phyloP scores from a whole-genome alignment of 2,113 vertebrate genomes.

The Aptenodytes forsteri region DNA sequence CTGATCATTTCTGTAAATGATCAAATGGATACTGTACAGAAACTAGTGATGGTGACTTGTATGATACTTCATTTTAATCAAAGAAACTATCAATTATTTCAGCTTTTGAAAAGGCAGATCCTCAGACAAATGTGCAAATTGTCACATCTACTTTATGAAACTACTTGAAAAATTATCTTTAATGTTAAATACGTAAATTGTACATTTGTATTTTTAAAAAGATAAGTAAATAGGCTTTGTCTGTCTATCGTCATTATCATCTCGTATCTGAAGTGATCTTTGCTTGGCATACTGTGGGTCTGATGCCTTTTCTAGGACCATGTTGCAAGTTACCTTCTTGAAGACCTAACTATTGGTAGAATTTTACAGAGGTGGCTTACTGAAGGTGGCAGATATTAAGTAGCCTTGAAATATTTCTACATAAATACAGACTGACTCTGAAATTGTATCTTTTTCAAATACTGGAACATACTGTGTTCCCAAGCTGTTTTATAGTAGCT shows the following conservation, averaged over 20 bases:
- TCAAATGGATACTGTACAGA: background rate
- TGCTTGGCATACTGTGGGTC: background rate
- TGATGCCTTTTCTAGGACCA: background rate
- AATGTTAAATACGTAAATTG: background rate
- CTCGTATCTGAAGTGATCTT: background rate
- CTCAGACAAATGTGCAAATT: background rate
- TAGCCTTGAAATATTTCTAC: background rate
- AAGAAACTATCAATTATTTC: background rate
- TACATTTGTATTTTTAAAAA: background rate
- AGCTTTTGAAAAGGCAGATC: background rate
- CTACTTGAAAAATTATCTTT: background rate
- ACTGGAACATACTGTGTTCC: background rate
- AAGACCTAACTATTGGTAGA: background rate
- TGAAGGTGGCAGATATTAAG: background rate
- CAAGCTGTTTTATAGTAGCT: background rate
- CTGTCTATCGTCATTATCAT: fast-evolving
- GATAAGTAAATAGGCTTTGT: background rate
- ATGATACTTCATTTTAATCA: background rate
- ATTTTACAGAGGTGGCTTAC: background rate
- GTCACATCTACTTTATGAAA: background rate
- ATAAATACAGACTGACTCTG: background rate
- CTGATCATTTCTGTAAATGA: background rate
- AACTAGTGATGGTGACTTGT: background rate
- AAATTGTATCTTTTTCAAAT: background rate
- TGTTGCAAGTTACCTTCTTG: background rate